Conservation (phyloP, 2,888 invertebrate genomes). For the Thumatha senex region DNA sequence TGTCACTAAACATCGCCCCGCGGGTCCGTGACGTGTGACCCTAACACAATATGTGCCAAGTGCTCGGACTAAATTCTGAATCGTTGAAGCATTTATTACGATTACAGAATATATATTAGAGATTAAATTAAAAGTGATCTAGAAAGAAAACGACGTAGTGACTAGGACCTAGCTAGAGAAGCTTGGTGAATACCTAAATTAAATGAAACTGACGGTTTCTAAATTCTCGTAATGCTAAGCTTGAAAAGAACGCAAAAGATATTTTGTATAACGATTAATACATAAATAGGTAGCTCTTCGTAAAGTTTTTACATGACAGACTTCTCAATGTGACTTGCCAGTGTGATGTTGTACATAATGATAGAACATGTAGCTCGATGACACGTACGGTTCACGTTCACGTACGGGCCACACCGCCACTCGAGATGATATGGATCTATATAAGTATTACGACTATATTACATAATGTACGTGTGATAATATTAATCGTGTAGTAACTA, state of each 20-base stretch:
- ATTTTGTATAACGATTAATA: constrained; percentile 81
- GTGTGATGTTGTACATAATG: constrained; percentile 78
- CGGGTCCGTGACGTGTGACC: constrained; percentile 3
- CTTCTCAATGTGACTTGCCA: constrained; percentile 79
- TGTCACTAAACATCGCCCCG: constrained; percentile 11
- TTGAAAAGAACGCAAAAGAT: constrained; percentile 72
- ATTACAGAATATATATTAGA: constrained; percentile 57
- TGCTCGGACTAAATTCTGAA: constrained; percentile 58
- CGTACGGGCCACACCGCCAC: constrained; percentile 48
- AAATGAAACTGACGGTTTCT: constrained; percentile 46
- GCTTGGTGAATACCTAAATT: constrained; percentile 51
- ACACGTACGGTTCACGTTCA: constrained; percentile 42
- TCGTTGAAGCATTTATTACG: constrained; percentile 71
- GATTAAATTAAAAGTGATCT: constrained; percentile 62
- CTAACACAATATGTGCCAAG: constrained; percentile 29
- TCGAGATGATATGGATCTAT: constrained; percentile 47
- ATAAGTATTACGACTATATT: constrained; percentile 47
- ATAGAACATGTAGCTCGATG: constrained; percentile 50
- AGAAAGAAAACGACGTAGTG: constrained; percentile 59
- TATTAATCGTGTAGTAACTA: constrained; percentile 76
- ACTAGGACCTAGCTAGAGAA: constrained; percentile 69
- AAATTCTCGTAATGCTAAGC: constrained; percentile 64
- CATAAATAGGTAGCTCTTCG: constrained; percentile 67
- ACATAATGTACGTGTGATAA: constrained; percentile 61
- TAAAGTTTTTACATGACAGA: constrained; percentile 79